Percentiles rank a stretch among this genome's conserved stretches.
phyloP scores from a whole-genome alignment of 2,113 vertebrate species.

The Amazona vittata region DNA sequence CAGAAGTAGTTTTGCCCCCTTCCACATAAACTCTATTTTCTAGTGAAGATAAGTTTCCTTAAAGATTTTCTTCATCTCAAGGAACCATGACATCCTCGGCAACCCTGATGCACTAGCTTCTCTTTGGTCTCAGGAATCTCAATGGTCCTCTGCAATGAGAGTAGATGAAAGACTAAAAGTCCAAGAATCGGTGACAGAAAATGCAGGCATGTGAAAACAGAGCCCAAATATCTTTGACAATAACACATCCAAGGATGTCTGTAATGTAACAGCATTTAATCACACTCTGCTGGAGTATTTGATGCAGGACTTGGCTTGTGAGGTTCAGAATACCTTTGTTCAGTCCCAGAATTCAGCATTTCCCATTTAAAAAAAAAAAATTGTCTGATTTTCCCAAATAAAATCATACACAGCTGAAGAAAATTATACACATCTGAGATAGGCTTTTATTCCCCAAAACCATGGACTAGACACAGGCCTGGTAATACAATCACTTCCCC shows the following conservation, averaged over 20 bases:
- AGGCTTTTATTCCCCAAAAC: neutral
- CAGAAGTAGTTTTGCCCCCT: neutral
- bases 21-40: neutral
- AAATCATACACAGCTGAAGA: neutral
- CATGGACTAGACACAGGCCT: neutral
- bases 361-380: neutral
- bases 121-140: neutral
- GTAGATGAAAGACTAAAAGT: neutral
- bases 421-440: neutral
- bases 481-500: neutral
- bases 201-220: neutral
- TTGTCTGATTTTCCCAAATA: neutral
- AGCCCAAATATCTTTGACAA: neutral
- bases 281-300: neutral
- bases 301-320: neutral
- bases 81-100: neutral
- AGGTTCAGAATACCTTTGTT: neutral
- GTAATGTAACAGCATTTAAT: neutral
- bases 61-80: neutral
- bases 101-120: neutral
- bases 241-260: neutral
- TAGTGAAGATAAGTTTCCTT: neutral
- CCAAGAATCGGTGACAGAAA: neutral
- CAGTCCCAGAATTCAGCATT: neutral
- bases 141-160: neutral